phyloP scores from a whole-genome alignment of 1,140 invertebrate genomes.

The Panagrolaimus sp. region DNA sequence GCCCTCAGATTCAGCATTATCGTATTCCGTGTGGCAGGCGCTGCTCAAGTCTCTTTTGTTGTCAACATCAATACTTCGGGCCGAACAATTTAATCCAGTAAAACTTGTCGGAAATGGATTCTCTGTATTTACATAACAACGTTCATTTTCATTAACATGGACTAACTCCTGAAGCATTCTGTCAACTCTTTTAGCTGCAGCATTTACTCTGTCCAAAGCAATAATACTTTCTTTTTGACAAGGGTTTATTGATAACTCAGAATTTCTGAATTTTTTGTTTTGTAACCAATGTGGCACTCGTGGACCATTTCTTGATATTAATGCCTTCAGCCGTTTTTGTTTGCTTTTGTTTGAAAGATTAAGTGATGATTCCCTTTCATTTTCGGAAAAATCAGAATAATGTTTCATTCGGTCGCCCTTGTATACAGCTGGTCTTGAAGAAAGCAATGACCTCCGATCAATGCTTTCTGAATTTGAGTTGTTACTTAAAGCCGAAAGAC shows the following conservation, averaged over 20 bases:
- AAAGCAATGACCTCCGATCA: not conserved
- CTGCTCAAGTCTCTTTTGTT: slow-evolving; percentile 44
- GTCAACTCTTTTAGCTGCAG: slow-evolving; percentile 51
- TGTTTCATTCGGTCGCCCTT: slow-evolving; percentile 37
- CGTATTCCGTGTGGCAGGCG: slow-evolving; percentile 52
- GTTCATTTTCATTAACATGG: slow-evolving; percentile 32
- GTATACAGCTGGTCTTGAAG: slow-evolving; percentile 18
- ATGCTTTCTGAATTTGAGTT: not conserved
- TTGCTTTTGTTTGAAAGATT: slow-evolving; percentile 4
- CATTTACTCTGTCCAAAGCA: slow-evolving; percentile 42
- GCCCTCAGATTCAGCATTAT: slow-evolving; percentile 49
- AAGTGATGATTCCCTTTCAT: slow-evolving; percentile 24
- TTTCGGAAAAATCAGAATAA: slow-evolving; percentile 39
- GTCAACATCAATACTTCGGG: slow-evolving; percentile 11
- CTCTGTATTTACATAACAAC: slow-evolving; percentile 22
- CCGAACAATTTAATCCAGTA: not conserved
- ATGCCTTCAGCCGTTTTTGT: slow-evolving; percentile 27
- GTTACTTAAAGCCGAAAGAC: not conserved
- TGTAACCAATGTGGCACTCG: slow-evolving; percentile 38
- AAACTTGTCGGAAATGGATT: slow-evolving; percentile 37
- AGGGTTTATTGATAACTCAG: slow-evolving; percentile 34
- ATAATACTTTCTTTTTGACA: slow-evolving; percentile 21
- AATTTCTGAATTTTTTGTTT: slow-evolving; percentile 34
- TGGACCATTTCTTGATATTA: slow-evolving; percentile 38
- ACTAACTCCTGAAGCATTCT: slow-evolving; percentile 50